A percentile compares a stretch with the other conserved stretches of the same genome.
Conservation (phyloP, 2,113 vertebrate species). For the Dipodomys merriami region DNA sequence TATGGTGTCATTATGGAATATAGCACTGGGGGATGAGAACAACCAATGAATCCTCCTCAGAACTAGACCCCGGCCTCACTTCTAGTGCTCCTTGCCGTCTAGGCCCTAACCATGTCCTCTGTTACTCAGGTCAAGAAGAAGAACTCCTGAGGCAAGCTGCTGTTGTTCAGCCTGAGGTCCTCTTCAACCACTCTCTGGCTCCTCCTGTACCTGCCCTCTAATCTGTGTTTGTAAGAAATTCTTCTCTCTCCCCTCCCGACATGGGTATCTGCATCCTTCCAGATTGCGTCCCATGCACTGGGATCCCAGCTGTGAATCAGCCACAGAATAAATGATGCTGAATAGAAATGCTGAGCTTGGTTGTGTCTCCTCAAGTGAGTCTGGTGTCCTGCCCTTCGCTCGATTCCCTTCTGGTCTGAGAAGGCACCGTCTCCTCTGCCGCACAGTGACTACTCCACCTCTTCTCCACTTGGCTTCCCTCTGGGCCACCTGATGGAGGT, state of each 20-base stretch:
- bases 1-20: accelerated
- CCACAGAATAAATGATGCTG: neutral
- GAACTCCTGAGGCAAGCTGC: conserved; percentile 49
- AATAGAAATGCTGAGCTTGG: too few species aligned
- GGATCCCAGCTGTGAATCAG: neutral
- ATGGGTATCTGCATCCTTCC: neutral
- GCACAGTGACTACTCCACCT: too few species aligned
- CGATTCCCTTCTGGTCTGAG: neutral
- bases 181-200: neutral
- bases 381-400: neutral
- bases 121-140: conserved; percentile 73
- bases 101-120: neutral
- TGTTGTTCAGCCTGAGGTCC: accelerated
- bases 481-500: neutral
- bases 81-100: accelerated
- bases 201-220: neutral
- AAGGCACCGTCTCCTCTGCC: neutral
- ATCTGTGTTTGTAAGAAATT: neutral
- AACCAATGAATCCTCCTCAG: neutral
- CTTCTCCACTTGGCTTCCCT: neutral
- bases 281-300: neutral
- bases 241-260: neutral
- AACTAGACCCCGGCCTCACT: neutral
- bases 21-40: accelerated
- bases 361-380: neutral